Base-by-base conservation (phyloP, 2,888 invertebrate species). In the Drosophila siamana region DNA sequence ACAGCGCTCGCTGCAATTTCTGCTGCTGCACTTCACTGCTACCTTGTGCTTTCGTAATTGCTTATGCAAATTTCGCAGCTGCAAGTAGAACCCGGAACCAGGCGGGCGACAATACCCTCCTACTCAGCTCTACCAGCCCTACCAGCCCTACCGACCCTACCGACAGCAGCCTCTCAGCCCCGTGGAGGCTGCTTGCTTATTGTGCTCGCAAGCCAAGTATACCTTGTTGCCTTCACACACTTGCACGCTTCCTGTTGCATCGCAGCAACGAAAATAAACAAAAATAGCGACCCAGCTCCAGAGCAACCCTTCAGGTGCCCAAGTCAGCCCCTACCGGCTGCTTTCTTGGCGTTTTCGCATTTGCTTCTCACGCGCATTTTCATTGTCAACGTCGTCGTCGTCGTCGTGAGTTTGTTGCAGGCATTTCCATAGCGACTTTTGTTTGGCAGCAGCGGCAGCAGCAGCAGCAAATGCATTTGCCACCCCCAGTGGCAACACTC, bases 51-150 rank as follows among this genome's bases (percentile, higher is more conserved):
- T 68, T 74, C 71, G 88, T 87, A 84, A 84, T 84, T 84, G 88
- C 88, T 84, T 84, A 87, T 84, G 88, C 88, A 87, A 84, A 84
- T 87, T 85, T 85, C 52, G 63, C 74, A 76, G 86, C 43, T 76
- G 59, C 77, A 62, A 67, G 72, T 75, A 16, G 28, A 28, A 33
- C n/a, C 5, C 30, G 30, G 30, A n/a, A 30, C n/a, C 11, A 4
- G 30, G 30, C 8, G 28, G 9, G 28, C 11, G 4, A 33, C n/a
- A n/a, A 4, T n/a, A 4, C 30, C 0, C 8, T 1, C 28, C 28
- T 3, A 28, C 3, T 8, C 28, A 9, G 9, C 28, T 9, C 28
- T 9, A 2, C 16, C 51, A 16, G 9, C 22, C 30, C 1, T 13
- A 8, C 26, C 28, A 15, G 9, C 28, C 5, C 15, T 51, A 3